A percentile compares a stretch with the other conserved stretches of the same genome.
phyloP scores from a whole-genome alignment of 2,888 invertebrate genomes.

The Theretra japonica region DNA sequence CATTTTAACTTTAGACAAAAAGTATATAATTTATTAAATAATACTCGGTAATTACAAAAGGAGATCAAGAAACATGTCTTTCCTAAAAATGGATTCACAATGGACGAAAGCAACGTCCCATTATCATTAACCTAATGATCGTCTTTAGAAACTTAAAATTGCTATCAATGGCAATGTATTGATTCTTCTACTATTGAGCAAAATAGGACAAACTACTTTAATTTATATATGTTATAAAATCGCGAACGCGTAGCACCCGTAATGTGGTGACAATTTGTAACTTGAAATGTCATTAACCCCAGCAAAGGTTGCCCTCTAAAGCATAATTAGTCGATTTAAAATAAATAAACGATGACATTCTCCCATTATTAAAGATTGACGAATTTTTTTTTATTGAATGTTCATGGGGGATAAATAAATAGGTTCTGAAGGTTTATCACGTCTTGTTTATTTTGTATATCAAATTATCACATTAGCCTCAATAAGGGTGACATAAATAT shows the following conservation, averaged over 20 bases:
- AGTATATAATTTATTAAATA: background rate
- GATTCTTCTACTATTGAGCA: background rate
- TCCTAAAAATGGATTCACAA: background rate
- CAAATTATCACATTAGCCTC: too few relatives aligned
- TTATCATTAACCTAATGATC: background rate
- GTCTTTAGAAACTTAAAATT: background rate
- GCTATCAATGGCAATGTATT: background rate
- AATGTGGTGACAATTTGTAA: background rate
- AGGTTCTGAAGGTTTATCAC: too few relatives aligned
- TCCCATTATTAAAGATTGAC: background rate
- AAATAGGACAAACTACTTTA: background rate
- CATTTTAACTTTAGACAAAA: constrained; percentile 65
- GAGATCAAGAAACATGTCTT: background rate
- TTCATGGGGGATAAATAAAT: too few relatives aligned
- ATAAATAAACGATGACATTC: background rate
- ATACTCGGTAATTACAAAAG: background rate
- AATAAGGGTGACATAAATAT: too few relatives aligned
- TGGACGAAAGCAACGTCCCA: too few relatives aligned
- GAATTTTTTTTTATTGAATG: background rate
- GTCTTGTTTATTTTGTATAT: too few relatives aligned
- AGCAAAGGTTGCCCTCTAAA: background rate
- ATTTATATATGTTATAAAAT: background rate
- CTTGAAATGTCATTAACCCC: background rate
- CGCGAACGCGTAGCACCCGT: background rate
- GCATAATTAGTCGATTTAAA: background rate